Base-by-base conservation (phyloP, 2,797 vertebrate genomes). In the Echeneis naucrates region DNA sequence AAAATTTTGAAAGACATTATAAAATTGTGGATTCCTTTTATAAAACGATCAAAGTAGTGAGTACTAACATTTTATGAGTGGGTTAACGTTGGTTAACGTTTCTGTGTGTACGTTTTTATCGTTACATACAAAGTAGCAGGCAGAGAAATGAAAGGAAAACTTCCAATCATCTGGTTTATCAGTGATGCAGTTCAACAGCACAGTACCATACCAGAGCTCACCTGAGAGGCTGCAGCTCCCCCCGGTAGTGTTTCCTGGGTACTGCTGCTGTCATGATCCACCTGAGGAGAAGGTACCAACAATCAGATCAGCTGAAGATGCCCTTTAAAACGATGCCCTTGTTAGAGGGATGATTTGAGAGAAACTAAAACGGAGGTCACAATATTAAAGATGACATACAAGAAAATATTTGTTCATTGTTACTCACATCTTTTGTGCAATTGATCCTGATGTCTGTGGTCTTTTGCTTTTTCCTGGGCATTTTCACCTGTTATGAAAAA, bases 391-490 rank as follows among this genome's bases (percentile, higher is more conserved):
- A 14, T 30, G 14, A 1, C 2, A 44, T 2, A 40, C 6, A n/a
- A 33, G 1, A 21, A 48, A 32, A 5, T 8, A 4, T 3, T 8
- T 12, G 11, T 32, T 8, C 3, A 35, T 1, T 8, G 4, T 54
- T 71, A 72, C 78, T 75, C 26, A 71, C 72, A 23, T 0, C 71
- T 53, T 38, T 30, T 1, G 21, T 33, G n/a, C n/a, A n/a, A n/a
- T n/a, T n/a, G 38, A 40, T 12, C n/a, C 11, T 14, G 0, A n/a
- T n/a, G n/a, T n/a, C n/a, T n/a, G n/a, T n/a, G n/a, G n/a, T 23
- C 13, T 9, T 24, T 0, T 0, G 7, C 17, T 1, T 44, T 70
- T 54, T 71, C 30, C 45, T 17, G 58, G 47, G 38, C 33, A 71
- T 68, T 35, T 57, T 56, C 0, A 47, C 56, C 57, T 52, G 23